Evolutionary conservation across 2,888 invertebrate species (phyloP).

Genomic region (Allophyes oxyacanthae): DNA sequence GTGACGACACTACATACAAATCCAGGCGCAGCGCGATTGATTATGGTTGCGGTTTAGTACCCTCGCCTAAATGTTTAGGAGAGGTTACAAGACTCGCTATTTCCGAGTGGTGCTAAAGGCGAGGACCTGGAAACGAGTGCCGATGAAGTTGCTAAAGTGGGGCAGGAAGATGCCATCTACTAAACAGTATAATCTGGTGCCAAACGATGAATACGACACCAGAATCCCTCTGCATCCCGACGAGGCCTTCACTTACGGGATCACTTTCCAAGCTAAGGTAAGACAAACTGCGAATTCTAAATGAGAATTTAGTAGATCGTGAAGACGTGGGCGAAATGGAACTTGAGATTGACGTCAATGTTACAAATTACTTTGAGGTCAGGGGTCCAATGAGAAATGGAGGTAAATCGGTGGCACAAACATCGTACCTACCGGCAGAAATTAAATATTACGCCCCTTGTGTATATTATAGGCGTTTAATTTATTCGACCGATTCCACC

Average conservation of each 20-base stretch:
- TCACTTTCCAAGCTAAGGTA: conserved; percentile 99
- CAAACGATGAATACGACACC: conserved; percentile 98
- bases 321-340: conserved; percentile 14
- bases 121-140: conserved; percentile 77
- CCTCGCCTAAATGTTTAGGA: conserved; percentile 80
- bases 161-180: conserved; percentile 94
- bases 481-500: conserved; percentile 3
- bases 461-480: conserved; percentile 3
- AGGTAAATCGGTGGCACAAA: too few relatives aligned
- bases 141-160: conserved; percentile 85
- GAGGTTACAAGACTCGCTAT: conserved; percentile 75
- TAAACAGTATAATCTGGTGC: conserved; percentile 97
- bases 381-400: conserved; percentile 21
- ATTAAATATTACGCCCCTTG: conserved; percentile 15
- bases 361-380: conserved; percentile 34
- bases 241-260: conserved; percentile 98
- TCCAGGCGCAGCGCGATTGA: conserved; percentile 19
- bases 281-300: conserved; percentile 53
- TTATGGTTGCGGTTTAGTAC: conserved; percentile 49
- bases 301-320: conserved; percentile 18
- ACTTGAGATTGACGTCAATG: conserved; percentile 24
- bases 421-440: neutral
- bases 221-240: conserved; percentile 99
- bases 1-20: conserved; percentile 22
- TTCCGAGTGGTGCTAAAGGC: conserved; percentile 78